Conservation (phyloP, 2,888 invertebrate genomes). For the Tupiocoris notatus region DNA sequence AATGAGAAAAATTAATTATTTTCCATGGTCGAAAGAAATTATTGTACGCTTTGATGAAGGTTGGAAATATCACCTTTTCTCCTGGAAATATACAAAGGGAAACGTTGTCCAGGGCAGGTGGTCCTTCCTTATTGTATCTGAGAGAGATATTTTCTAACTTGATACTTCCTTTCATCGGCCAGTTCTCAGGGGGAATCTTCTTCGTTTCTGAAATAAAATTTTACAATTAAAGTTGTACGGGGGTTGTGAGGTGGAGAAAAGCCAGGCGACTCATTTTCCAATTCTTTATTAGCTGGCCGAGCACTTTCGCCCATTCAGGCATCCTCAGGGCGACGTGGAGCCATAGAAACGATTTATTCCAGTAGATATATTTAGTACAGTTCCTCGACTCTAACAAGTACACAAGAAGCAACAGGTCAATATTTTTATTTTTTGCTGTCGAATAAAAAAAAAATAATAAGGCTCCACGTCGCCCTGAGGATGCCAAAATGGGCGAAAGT, state of each 20-base stretch:
- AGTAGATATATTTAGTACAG: too few species aligned
- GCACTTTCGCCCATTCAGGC: too few species aligned
- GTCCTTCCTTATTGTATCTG: conserved; percentile 59
- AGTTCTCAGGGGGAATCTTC: conserved; percentile 49
- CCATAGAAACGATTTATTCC: too few species aligned
- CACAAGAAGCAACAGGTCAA: too few species aligned
- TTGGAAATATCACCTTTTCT: conserved; percentile 56
- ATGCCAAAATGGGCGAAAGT: too few species aligned
- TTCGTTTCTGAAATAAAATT: background rate
- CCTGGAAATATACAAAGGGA: conserved; percentile 58
- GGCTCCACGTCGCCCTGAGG: too few species aligned
- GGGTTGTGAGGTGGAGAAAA: too few species aligned
- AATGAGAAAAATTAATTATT: background rate
- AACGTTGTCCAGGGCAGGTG: conserved; percentile 60
- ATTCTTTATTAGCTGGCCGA: too few species aligned
- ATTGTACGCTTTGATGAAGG: background rate
- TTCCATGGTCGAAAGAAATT: background rate
- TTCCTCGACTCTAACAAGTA: too few species aligned
- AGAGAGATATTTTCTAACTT: conserved; percentile 58
- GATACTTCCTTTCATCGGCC: conserved; percentile 60
- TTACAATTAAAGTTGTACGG: too few species aligned
- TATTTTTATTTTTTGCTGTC: conserved; percentile 7
- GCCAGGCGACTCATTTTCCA: too few species aligned
- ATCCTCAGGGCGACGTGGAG: too few species aligned
- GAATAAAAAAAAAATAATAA: background rate